Base-by-base conservation (phyloP, 37 sponge, comb jelly and placozoan species). In the Aphrocallistes beatrix region DNA sequence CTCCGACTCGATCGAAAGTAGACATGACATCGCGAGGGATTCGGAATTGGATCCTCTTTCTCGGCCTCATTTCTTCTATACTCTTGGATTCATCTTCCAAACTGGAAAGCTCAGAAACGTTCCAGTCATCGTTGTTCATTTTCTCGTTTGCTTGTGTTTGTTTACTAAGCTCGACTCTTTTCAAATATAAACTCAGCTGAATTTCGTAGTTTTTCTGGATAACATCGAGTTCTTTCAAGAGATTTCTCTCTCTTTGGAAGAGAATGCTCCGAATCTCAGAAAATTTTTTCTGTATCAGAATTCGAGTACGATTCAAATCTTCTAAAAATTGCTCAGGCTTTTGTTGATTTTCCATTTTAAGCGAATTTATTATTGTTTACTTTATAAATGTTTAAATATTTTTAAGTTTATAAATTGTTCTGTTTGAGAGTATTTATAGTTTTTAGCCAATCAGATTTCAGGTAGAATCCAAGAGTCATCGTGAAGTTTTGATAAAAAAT, bases 181-280 rank as follows among this genome's bases (percentile, higher is more conserved):
- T 60, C 34, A 25, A 6, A 13, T 60, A 60, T 25, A 60, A 6
- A 60, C n/a, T 60, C 6, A 60, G 75, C n/a, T 60, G 75, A 60
- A 60, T 60, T 60, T 60, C 75, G n/a, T 25, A 60, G 21, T 3
- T 60, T 25, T 28, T 60, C n/a, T 60, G 75, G 8, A 60, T 60
- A 28, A 60, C n/a, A 13, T 60, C 75, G n/a, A 60, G 75, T 60
- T 60, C 75, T 30, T 60, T 60, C 75, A 60, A 60, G n/a, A 60
- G 75, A 6, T 30, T 19, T 21, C 75, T 21, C 75, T 60, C 75
- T 28, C 75, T 60, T 3, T 60, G 28, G 34, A 60, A 60, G 1
- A 60, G 75, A 25, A 13, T 30, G 1, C 28, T 60, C 21, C n/a
- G 10, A 19, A 60, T 60, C n/a, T 60, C 75, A 30, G 75, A 60